phyloP scores from a whole-genome alignment of 2,888 invertebrate genomes.

The Morpho deidamia region DNA sequence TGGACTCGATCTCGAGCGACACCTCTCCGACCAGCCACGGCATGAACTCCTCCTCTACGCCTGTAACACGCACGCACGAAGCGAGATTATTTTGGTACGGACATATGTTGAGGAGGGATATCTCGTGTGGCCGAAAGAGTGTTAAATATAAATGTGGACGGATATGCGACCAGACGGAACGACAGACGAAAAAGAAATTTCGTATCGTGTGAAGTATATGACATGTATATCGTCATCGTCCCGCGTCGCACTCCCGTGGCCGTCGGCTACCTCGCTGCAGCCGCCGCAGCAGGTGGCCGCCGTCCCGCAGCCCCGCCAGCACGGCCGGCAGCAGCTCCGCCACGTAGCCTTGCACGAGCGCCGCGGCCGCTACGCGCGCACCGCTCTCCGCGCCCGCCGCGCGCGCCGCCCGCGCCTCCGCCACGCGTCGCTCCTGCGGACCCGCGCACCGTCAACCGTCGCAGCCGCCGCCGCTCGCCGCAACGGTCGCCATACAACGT shows the following conservation, averaged over 20 bases:
- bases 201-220: too few species aligned
- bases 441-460: not conserved
- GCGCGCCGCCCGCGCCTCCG: constrained; percentile 74
- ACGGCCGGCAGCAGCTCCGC: constrained; percentile 91
- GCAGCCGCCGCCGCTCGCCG: not conserved
- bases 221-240: too few species aligned
- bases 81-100: too few species aligned
- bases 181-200: too few species aligned
- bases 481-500: too few species aligned
- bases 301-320: constrained; percentile 87
- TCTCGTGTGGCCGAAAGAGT: too few species aligned
- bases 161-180: too few species aligned
- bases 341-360: constrained; percentile 91
- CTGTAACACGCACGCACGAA: constrained; percentile 55
- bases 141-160: too few species aligned
- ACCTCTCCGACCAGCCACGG: constrained; percentile 93
- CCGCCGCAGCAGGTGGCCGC: constrained; percentile 82
- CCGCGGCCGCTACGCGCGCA: constrained; percentile 89
- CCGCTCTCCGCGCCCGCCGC: constrained; percentile 82
- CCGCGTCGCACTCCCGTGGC: not conserved
- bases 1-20: constrained; percentile 86
- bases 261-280: constrained; percentile 71
- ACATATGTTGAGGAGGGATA: too few species aligned
- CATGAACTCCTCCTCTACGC: constrained; percentile 88
- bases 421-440: not conserved